These are phyloP conservation scores for Sminthopsis crassicaudata DNA, from an alignment of 2,113 vertebrate species.

Conservation along the genomic window DNA sequence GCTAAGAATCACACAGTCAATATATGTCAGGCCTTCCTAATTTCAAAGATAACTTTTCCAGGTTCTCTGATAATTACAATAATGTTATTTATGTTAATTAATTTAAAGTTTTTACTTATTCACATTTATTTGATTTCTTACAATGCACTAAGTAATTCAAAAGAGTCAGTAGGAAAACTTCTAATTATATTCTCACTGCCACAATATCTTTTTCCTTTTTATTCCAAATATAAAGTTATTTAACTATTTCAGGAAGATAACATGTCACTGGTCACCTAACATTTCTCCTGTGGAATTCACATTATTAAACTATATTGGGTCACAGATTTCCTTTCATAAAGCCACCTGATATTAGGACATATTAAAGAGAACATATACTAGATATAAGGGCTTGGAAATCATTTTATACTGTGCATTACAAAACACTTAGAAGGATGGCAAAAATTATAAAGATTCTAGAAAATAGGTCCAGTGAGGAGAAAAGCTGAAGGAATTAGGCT, in stretches of 20 bases:
- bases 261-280: background rate
- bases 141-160: background rate
- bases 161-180: conserved; percentile 19
- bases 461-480: background rate
- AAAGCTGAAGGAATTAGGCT: background rate
- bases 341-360: background rate
- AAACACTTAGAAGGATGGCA: background rate
- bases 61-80: too few species aligned
- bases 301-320: background rate
- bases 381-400: background rate
- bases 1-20: too few species aligned
- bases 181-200: background rate
- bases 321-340: conserved; percentile 15
- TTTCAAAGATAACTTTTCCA: too few species aligned
- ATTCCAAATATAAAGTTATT: conserved; percentile 29
- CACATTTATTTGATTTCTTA: too few species aligned
- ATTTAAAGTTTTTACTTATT: too few species aligned
- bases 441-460: background rate
- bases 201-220: background rate
- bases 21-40: too few species aligned
- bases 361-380: background rate
- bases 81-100: too few species aligned
- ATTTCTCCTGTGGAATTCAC: too few species aligned
- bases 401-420: background rate
- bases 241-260: conserved; percentile 32